Conservation (phyloP, 2,888 invertebrate genomes). For the Drosophila barbarae region DNA sequence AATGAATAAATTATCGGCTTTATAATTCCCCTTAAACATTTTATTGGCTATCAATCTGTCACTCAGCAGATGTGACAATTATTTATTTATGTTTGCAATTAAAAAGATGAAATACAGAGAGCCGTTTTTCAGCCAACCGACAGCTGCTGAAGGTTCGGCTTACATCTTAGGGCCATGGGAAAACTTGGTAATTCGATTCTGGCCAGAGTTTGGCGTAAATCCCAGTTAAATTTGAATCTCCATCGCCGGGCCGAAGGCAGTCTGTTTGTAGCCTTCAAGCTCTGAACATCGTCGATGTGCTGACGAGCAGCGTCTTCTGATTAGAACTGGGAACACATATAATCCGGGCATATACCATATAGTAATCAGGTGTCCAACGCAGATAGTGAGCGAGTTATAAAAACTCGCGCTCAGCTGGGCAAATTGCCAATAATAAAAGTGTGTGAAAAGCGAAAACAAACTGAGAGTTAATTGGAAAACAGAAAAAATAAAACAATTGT, state of each 20-base stretch:
- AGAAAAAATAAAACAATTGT: slow-evolving; percentile 36
- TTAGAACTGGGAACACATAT: slow-evolving; percentile 31
- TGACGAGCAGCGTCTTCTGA: slow-evolving; percentile 27
- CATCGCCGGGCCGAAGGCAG: slow-evolving; percentile 36
- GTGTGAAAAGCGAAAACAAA: slow-evolving; percentile 33
- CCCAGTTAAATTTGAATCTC: slow-evolving; percentile 32
- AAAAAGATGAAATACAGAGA: not conserved
- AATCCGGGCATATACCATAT: slow-evolving; percentile 20
- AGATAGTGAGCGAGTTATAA: slow-evolving; percentile 35
- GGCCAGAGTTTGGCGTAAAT: slow-evolving; percentile 15
- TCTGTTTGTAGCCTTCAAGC: slow-evolving; percentile 48
- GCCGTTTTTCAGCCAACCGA: too few species aligned
- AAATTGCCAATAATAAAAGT: slow-evolving; percentile 39
- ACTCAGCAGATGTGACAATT: not conserved
- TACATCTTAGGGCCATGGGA: not conserved
- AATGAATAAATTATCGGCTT: not conserved
- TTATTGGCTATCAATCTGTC: slow-evolving; percentile 5
- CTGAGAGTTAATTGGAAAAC: slow-evolving; percentile 16
- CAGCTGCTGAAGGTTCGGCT: not conserved
- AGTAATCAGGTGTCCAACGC: slow-evolving; percentile 25
- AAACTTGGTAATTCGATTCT: slow-evolving; percentile 6
- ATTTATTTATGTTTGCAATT: not conserved
- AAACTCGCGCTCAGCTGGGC: slow-evolving; percentile 24
- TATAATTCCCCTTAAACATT: not conserved
- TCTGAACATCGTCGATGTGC: slow-evolving; percentile 45